phyloP scores from a whole-genome alignment of 1,140 invertebrate genomes.

The Zaprionus tsacasi region DNA sequence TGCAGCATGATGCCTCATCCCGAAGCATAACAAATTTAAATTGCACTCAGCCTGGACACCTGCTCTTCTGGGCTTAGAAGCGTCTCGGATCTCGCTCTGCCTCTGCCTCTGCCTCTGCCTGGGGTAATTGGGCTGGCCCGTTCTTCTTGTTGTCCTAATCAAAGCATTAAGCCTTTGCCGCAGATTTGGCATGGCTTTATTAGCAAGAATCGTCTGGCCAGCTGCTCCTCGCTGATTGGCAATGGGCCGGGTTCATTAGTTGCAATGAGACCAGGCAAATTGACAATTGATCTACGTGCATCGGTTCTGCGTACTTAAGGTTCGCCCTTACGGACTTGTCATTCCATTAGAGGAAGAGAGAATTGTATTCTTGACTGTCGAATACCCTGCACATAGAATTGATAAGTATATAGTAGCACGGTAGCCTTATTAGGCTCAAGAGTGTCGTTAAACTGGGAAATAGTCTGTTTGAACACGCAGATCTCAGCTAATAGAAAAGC shows the following conservation, averaged over 20 bases:
- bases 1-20: slow-evolving; percentile 2
- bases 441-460: no score
- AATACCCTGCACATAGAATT: no score
- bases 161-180: slow-evolving; percentile 74
- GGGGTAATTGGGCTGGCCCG: slow-evolving; percentile 33
- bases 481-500: no score
- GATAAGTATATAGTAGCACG: no score
- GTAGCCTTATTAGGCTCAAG: no score
- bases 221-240: background rate
- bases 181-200: slow-evolving; percentile 71
- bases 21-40: slow-evolving; percentile 68
- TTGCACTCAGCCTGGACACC: slow-evolving; percentile 59
- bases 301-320: background rate
- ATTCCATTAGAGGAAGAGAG: background rate
- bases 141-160: slow-evolving; percentile 55
- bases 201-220: slow-evolving; percentile 41
- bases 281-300: slow-evolving; percentile 5
- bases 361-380: no score
- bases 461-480: no score
- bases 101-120: background rate
- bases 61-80: slow-evolving; percentile 39
- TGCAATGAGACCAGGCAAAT: slow-evolving; percentile 5
- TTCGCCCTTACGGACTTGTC: background rate
- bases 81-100: background rate
- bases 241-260: slow-evolving; percentile 5